phyloP scores from a whole-genome alignment of 2,113 vertebrate species.

The Todiramphus chloris region DNA sequence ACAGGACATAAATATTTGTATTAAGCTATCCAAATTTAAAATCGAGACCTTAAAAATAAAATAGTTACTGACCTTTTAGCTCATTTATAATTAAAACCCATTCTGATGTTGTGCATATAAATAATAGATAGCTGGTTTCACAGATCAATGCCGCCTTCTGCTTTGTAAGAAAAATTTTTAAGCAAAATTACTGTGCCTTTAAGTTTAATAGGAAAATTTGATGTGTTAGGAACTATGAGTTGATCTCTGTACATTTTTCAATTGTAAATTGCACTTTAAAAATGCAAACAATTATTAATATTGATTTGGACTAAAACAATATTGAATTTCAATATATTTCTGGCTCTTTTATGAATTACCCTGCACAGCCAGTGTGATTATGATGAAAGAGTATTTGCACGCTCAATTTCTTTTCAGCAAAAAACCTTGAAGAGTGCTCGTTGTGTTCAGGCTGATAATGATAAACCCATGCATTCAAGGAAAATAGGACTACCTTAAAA shows the following conservation, averaged over 20 bases:
- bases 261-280: slow-evolving; percentile 78
- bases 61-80: slow-evolving; percentile 63
- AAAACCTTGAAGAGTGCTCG: slow-evolving; percentile 59
- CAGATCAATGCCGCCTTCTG: slow-evolving; percentile 61
- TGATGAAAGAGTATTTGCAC: slow-evolving; percentile 77
- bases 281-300: slow-evolving; percentile 87
- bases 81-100: slow-evolving; percentile 68
- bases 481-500: slow-evolving; percentile 52
- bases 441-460: slow-evolving; percentile 59
- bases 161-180: slow-evolving; percentile 56
- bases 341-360: slow-evolving; percentile 79
- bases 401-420: slow-evolving; percentile 77
- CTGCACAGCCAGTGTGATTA: slow-evolving; percentile 70
- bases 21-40: slow-evolving; percentile 22
- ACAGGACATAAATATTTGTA: not conserved
- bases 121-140: slow-evolving; percentile 71
- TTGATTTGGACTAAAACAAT: slow-evolving; percentile 84
- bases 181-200: slow-evolving; percentile 64
- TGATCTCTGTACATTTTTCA: slow-evolving; percentile 76
- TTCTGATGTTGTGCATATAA: slow-evolving; percentile 66
- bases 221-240: slow-evolving; percentile 71
- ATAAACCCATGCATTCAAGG: slow-evolving; percentile 53
- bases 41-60: slow-evolving; percentile 62
- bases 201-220: slow-evolving; percentile 72
- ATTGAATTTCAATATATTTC: slow-evolving; percentile 83